Conservation (phyloP, 1,140 invertebrate species). For the Habropoda laboriosa region DNA sequence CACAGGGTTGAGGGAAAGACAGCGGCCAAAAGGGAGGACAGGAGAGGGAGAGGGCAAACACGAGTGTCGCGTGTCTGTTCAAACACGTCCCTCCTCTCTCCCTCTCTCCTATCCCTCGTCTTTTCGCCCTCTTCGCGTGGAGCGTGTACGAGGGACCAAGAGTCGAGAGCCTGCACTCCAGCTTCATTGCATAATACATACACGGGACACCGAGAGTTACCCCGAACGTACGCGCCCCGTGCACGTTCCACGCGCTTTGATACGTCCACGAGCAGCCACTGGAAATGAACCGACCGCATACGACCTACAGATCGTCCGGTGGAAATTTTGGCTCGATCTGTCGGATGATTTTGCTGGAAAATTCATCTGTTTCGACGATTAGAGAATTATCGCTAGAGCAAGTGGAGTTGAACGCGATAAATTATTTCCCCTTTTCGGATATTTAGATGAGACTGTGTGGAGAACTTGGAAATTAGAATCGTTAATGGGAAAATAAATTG, state of each 20-base stretch:
- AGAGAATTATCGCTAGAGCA: too few species aligned
- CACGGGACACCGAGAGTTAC: slow-evolving; percentile 27
- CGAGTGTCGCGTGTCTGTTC: slow-evolving; percentile 77
- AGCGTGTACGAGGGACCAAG: slow-evolving; percentile 28
- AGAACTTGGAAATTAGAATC: too few species aligned
- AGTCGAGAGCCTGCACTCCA: slow-evolving; percentile 58
- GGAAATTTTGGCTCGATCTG: too few species aligned
- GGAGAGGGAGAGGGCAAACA: slow-evolving; percentile 61
- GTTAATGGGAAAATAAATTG: too few species aligned
- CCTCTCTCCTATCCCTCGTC: slow-evolving; percentile 14
- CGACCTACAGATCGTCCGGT: too few species aligned
- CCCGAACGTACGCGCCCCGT: slow-evolving; percentile 12
- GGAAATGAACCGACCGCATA: too few species aligned
- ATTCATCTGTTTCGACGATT: too few species aligned
- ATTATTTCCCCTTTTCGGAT: too few species aligned
- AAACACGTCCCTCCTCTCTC: slow-evolving; percentile 66
- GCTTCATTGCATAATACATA: slow-evolving; percentile 67
- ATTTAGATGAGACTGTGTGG: too few species aligned
- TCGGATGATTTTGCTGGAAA: too few species aligned
- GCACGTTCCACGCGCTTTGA: slow-evolving; percentile 28
- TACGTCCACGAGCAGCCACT: neutral
- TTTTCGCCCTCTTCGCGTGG: slow-evolving; percentile 31
- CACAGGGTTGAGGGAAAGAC: slow-evolving; percentile 32
- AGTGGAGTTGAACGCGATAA: too few species aligned
- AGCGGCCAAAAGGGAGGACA: neutral